phyloP scores from a whole-genome alignment of 2,113 vertebrate species.

The Hydropotes inermis region DNA sequence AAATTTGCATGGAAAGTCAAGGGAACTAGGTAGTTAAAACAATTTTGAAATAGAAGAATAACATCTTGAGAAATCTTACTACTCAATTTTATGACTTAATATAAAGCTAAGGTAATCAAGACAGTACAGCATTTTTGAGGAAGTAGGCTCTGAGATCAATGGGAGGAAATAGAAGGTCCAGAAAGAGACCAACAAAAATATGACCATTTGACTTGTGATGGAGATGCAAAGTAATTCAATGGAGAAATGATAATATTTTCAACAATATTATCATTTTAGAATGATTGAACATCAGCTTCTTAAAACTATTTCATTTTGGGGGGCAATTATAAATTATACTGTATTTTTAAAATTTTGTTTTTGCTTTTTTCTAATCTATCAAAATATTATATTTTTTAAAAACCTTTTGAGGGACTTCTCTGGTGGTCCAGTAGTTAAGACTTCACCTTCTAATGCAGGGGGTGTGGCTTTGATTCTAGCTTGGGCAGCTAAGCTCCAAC shows the following conservation, averaged over 20 bases:
- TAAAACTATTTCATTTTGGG: not conserved
- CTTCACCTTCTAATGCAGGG: not conserved
- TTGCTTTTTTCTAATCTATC: not conserved
- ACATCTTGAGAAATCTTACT: not conserved
- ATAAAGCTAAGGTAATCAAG: not conserved
- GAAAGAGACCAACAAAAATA: not conserved
- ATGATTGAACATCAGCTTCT: not conserved
- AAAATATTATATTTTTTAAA: not conserved
- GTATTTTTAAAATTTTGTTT: not conserved
- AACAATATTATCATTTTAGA: not conserved
- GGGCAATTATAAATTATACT: not conserved
- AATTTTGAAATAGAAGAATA: not conserved
- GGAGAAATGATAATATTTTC: not conserved
- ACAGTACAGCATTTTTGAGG: not conserved
- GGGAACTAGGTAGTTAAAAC: not conserved
- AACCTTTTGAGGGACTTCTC: not conserved
- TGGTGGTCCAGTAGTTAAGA: not conserved
- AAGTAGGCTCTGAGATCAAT: not conserved
- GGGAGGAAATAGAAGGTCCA: not conserved
- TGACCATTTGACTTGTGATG: not conserved
- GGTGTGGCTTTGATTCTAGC: not conserved
- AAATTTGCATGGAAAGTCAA: not conserved
- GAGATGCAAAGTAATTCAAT: not conserved
- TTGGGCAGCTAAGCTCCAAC: not conserved
- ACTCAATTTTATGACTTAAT: not conserved